Evolutionary conservation across 2,888 invertebrate species (phyloP), one percentile per base, ranked within the genome.

Genomic region (Synergus umbraculus): DNA sequence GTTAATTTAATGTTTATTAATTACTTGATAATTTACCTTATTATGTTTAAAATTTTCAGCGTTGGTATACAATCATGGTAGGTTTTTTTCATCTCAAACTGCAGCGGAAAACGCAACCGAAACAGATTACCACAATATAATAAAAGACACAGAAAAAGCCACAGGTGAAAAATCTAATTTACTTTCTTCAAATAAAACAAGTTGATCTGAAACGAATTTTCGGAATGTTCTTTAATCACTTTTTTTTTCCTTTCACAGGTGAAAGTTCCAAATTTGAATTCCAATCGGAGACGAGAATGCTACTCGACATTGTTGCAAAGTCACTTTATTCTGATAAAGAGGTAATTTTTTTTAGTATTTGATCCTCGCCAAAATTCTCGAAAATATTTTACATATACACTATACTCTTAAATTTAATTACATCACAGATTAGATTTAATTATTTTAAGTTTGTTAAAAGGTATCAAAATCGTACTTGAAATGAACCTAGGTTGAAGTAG

Each of bases 241-340:
- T 5, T n/a, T 54, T 64, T 46, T 76, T 76, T 83, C 58, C 58
- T 67, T 69, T 90, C 87, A 64, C 83, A 94, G 94, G 95, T 22
- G 95, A 95, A 87, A 87, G 92, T 54, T 93, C 93, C 67, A 96
- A 96, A 90, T 96, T 96, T 93, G 98, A 98, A 91, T 99, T 99
- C 91, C 98, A 99, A 92, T 99, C 99, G 0, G 99, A 99, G 93
- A 99, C 99, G 0, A 94, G 96, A 82, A 98, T 98, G 96, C 92
- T 99, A 63, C 93, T 99, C 76, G 98, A 99, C 91, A 99, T 99
- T 92, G 99, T 99, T 0, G 99, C 99, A 0, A 96, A 97, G 90
- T 99, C 99, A 0, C 93, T 99, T 58, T 99, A 99, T 92, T 99
- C 99, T 0, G 98, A 99, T 88, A 98, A 98, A 93, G 99, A 99